phyloP scores from a whole-genome alignment of 2,113 vertebrate genomes.

The Passer domesticus region DNA sequence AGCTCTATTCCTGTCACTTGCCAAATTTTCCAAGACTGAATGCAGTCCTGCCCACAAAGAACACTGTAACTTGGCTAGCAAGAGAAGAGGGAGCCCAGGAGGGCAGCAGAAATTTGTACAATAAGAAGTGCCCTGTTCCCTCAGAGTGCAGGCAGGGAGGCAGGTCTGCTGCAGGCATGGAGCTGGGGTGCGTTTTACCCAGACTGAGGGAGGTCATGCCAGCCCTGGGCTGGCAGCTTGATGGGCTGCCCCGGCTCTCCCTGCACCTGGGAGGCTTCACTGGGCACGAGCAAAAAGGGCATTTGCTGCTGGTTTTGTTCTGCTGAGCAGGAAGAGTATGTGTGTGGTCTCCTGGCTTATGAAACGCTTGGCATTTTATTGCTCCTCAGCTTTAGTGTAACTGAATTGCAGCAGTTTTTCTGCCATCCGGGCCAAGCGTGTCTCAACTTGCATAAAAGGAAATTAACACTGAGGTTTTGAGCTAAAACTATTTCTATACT shows the following conservation, averaged over 20 bases:
- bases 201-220: rapidly evolving
- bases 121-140: background rate
- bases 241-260: background rate
- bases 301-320: background rate
- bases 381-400: background rate
- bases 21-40: background rate
- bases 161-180: background rate
- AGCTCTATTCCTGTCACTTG: background rate
- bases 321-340: background rate
- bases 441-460: background rate
- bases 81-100: background rate
- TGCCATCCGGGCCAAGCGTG: background rate
- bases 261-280: background rate
- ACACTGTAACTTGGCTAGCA: background rate
- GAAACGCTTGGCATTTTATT: background rate
- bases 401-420: constrained; percentile 1
- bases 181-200: rapidly evolving
- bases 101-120: background rate
- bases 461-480: background rate
- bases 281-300: background rate
- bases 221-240: background rate
- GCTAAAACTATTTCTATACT: background rate
- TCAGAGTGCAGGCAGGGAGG: background rate
- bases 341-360: constrained; percentile 15
- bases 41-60: background rate